Evolutionary conservation across 2,888 invertebrate species (phyloP), one percentile per base, ranked within the genome.

Genomic region (Diloba caeruleocephala): DNA sequence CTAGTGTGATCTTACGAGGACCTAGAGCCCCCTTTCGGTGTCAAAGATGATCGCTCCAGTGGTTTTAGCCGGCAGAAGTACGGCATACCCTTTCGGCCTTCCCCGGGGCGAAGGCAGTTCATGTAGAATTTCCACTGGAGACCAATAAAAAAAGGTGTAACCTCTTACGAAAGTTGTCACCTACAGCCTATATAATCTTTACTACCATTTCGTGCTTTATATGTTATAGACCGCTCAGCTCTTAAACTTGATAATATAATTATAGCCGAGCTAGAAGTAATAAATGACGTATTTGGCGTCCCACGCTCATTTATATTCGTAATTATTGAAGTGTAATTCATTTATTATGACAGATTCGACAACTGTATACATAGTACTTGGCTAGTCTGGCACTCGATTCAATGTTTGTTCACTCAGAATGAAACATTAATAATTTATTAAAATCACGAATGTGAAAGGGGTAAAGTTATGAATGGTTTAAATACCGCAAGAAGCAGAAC

Each of bases 161-260:
- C n/a, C n/a, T n/a, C n/a, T n/a, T n/a, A n/a, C n/a, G n/a, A n/a
- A n/a, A n/a, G n/a, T n/a, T n/a, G n/a, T n/a, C n/a, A n/a, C n/a
- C n/a, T n/a, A n/a, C n/a, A n/a, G n/a, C n/a, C n/a, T n/a, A n/a
- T n/a, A n/a, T n/a, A n/a, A n/a, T n/a, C n/a, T 17, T 17, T 17
- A 21, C 21, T 7, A 32, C 9, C 25, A 29, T 33, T 23, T 21
- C 5, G 10, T 44, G 17, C 48, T 49, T 29, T 43, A 54, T 39
- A 48, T 44, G 49, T 52, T 29, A 37, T 34, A 29, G 37, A 36
- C 25, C 26, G 38, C 28, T 25, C 26, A 33, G 12, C 54, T 38
- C 50, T 43, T 23, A 13, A 48, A 32, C 28, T 39, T 57, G 57
- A 57, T 66, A 58, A 62, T 62, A 31, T 58, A 58, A 66, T 66